Base-by-base conservation (phyloP, 2,888 invertebrate species). In the Pollenia griseotomentosa region DNA sequence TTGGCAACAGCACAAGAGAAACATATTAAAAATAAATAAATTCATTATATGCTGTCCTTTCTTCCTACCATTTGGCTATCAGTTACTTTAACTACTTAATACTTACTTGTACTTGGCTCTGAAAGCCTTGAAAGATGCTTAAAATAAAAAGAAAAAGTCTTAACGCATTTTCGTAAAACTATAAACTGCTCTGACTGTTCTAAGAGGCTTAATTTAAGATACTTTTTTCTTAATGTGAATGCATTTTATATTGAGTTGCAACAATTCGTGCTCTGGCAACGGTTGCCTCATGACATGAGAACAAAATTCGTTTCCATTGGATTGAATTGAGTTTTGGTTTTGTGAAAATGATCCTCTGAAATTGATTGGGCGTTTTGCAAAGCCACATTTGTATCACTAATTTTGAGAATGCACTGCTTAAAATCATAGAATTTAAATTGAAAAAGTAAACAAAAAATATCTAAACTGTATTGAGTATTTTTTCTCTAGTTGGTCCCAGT, bases 281-380 rank as follows among this genome's bases (percentile, higher is more conserved):
- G 14, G n/a, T 12, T 48, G 8, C 12, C 9, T 1, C 46, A 68
- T 7, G 6, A 53, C 33, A 33, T 33, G 33, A 33, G 6, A 33
- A 6, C 4, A 33, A 78, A 46, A 55, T 65, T 65, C 63, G 44
- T 33, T 59, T 48, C 53, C 42, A 42, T 46, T 74, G 40, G 61
- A 16, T 23, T n/a, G n/a, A 70, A 59, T 59, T 68, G 48, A 59
- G 42, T 70, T 79, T 70, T 10, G 14, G 10, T 11, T 12, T 14
- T 40, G 19, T 23, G 66, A 46, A 66, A 23, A 57, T 65, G 55
- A 80, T 63, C 70, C 63, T 51, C 63, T 63, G 40, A 80, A 80
- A 44, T 55, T 16, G 11, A 71, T 57, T 74, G 63, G 85, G 74
- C 68, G 74, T 55, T 40, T 75, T 85, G 61, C 85, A 63, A 84